Evolutionary conservation across 2,113 vertebrate genomes (phyloP).

Genomic region (Notechis scutatus): DNA sequence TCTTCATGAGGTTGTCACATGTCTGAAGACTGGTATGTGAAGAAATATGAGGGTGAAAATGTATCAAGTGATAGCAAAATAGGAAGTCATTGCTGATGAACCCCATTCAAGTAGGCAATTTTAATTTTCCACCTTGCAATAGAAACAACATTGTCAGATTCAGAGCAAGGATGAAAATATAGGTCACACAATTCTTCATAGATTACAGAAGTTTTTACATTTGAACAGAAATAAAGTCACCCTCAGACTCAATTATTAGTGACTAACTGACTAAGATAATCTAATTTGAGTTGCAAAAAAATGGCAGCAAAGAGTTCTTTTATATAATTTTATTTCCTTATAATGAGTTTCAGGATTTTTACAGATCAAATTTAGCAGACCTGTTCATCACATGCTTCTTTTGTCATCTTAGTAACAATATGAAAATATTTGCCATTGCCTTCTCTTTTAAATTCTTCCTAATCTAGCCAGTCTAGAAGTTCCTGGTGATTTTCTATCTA

Average conservation of each 20-base stretch:
- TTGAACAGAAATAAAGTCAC: neutral
- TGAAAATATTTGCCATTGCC: neutral
- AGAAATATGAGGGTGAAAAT: neutral
- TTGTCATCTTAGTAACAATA: neutral
- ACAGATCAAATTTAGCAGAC: neutral
- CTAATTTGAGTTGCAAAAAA: neutral
- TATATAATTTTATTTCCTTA: neutral
- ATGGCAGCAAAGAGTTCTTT: neutral
- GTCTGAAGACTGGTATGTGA: neutral
- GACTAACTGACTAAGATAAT: neutral
- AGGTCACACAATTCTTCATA: neutral
- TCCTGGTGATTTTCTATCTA: neutral
- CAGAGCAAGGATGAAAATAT: neutral
- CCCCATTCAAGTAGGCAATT: neutral
- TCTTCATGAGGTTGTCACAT: neutral
- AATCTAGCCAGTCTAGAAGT: neutral
- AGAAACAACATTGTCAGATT: neutral
- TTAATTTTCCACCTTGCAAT: neutral
- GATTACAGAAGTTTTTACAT: neutral
- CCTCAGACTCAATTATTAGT: neutral
- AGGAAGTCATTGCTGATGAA: neutral
- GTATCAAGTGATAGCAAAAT: neutral
- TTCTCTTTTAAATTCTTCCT: neutral
- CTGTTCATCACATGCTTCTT: neutral
- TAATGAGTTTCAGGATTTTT: neutral